These are phyloP conservation scores for Eucidaris tribuloides DNA, from an alignment of 35 echinoderm and acorn worm genomes.

Conservation along the genomic window DNA sequence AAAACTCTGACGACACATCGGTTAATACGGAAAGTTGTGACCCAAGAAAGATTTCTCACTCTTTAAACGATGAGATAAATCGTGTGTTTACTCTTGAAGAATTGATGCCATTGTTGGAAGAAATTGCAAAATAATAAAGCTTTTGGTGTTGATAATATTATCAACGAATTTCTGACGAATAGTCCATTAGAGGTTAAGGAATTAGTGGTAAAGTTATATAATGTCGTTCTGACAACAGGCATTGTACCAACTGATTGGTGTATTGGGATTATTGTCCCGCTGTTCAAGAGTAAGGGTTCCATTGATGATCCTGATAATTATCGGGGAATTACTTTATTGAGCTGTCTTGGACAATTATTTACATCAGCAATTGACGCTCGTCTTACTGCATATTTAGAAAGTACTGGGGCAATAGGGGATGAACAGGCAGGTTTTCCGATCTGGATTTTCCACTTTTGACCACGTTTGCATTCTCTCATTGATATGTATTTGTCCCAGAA, in stretches of 20 bases:
- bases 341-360: conserved; percentile 34
- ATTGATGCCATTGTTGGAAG: no score
- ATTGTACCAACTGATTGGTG: conserved; percentile 7
- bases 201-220: conserved; percentile 5
- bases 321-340: conserved; percentile 18
- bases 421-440: conserved; percentile 53
- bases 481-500: conserved; percentile 32
- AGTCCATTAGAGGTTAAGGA: neutral
- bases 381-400: conserved; percentile 23
- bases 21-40: no score
- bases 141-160: conserved; percentile 13
- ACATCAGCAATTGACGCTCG: conserved; percentile 37
- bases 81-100: no score
- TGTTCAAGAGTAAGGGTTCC: conserved; percentile 22
- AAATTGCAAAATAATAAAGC: conserved; percentile 19
- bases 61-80: no score
- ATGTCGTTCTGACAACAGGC: neutral
- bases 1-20: no score
- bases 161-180: conserved; percentile 41
- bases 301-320: neutral
- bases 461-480: conserved; percentile 38
- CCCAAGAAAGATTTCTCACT: no score
- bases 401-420: conserved; percentile 9
- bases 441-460: conserved; percentile 37
- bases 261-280: neutral